phyloP scores from a whole-genome alignment of 2,113 vertebrate genomes.

The Alouatta palliata region DNA sequence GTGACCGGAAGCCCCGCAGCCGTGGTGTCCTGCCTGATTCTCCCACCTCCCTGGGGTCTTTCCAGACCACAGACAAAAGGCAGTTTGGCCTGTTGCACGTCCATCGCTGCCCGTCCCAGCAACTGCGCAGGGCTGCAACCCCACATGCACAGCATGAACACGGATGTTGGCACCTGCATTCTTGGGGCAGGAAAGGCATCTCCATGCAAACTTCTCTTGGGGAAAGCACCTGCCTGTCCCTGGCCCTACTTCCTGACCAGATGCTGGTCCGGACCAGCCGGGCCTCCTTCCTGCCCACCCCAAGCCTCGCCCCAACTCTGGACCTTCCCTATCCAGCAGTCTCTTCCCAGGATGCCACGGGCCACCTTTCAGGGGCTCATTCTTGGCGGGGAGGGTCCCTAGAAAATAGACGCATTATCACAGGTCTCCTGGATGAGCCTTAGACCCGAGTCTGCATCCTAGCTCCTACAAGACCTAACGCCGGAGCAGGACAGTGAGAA shows the following conservation, averaged over 20 bases:
- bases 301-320: accelerated
- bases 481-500: not conserved
- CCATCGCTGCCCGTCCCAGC: not conserved
- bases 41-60: accelerated
- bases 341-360: not conserved
- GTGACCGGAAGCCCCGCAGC: not conserved
- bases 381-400: not conserved
- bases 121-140: not conserved
- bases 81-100: not conserved
- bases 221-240: no score
- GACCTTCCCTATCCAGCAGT: not conserved
- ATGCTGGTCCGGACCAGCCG: not conserved
- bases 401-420: not conserved
- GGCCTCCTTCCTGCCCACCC: not conserved
- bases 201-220: not conserved
- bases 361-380: not conserved
- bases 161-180: accelerated
- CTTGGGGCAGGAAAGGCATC: no score
- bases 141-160: not conserved
- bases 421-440: not conserved
- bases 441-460: not conserved
- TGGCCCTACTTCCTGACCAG: no score
- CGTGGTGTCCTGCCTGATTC: accelerated
- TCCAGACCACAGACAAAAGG: no score
- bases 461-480: not conserved